Conservation (phyloP, 1,140 invertebrate genomes). For the Neodiprion lecontei region DNA sequence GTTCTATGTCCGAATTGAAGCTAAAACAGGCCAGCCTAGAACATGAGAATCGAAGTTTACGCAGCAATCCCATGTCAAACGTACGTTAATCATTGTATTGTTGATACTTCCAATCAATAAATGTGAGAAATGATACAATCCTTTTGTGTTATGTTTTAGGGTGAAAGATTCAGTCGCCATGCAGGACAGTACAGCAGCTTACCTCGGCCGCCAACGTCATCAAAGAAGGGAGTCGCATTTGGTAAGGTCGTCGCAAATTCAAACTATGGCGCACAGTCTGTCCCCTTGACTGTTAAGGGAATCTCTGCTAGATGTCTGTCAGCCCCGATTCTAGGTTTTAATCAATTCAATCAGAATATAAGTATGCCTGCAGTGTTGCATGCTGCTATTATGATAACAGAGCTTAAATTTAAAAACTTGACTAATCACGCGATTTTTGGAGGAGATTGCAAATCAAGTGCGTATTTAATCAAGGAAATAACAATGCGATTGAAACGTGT, state of each 20-base stretch:
- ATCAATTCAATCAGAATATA: constrained; percentile 20
- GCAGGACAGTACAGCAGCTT: constrained; percentile 77
- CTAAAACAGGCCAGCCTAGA: constrained; percentile 83
- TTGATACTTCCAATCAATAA: not conserved
- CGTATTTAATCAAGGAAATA: too few relatives aligned
- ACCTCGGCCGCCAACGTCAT: constrained; percentile 70
- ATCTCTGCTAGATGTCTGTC: constrained; percentile 77
- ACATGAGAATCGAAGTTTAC: constrained; percentile 79
- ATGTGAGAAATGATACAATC: constrained; percentile 11
- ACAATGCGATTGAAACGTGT: too few relatives aligned
- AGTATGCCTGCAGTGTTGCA: not conserved
- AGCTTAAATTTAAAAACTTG: too few relatives aligned
- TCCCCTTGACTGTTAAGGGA: constrained; percentile 52
- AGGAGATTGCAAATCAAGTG: too few relatives aligned
- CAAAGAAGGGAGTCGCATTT: constrained; percentile 70
- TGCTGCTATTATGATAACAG: too few relatives aligned
- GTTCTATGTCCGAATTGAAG: constrained; percentile 88
- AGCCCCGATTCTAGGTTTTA: constrained; percentile 88
- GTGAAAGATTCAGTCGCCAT: constrained; percentile 56
- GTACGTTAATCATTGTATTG: constrained; percentile 33
- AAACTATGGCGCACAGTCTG: constrained; percentile 43
- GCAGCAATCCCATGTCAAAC: constrained; percentile 55
- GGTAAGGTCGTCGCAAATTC: constrained; percentile 70
- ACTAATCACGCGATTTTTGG: too few relatives aligned
- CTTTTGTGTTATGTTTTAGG: constrained; percentile 40